phyloP scores from a whole-genome alignment of 2,888 invertebrate genomes.

The Yponomeuta plumbellus region DNA sequence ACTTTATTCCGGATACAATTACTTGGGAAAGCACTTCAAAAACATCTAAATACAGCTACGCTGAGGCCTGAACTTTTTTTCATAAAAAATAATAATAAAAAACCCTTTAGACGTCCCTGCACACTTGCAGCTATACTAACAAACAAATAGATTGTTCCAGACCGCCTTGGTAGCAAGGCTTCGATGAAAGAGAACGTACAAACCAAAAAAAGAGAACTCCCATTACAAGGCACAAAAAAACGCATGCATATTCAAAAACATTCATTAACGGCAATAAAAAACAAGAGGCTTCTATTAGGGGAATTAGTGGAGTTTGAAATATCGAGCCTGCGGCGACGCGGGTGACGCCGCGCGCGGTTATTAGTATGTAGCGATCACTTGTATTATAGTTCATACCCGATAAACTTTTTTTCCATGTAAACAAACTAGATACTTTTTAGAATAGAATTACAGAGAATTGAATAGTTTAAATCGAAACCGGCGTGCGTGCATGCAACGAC shows the following conservation, averaged over 20 bases:
- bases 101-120: too few species aligned
- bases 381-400: background rate
- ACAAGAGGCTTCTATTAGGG: slow-evolving; percentile 6
- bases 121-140: too few species aligned
- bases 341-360: background rate
- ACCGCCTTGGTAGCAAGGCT: background rate
- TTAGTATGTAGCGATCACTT: slow-evolving; percentile 9
- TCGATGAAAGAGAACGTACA: background rate
- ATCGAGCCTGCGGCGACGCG: background rate
- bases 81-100: too few species aligned
- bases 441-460: too few species aligned
- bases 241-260: background rate
- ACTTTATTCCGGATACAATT: too few species aligned
- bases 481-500: too few species aligned
- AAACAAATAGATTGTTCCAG: background rate
- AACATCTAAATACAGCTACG: too few species aligned
- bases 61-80: too few species aligned
- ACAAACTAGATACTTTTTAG: too few species aligned
- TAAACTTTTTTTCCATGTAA: too few species aligned
- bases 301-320: slow-evolving; percentile 7
- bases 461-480: too few species aligned
- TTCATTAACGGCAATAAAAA: slow-evolving; percentile 8
- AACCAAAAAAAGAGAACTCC: background rate
- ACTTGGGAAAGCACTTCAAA: too few species aligned
- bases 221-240: background rate